Evolutionary conservation across 1,140 invertebrate species (phyloP), one percentile per base, ranked within the genome.

Genomic region (Trichogramma pretiosum): DNA sequence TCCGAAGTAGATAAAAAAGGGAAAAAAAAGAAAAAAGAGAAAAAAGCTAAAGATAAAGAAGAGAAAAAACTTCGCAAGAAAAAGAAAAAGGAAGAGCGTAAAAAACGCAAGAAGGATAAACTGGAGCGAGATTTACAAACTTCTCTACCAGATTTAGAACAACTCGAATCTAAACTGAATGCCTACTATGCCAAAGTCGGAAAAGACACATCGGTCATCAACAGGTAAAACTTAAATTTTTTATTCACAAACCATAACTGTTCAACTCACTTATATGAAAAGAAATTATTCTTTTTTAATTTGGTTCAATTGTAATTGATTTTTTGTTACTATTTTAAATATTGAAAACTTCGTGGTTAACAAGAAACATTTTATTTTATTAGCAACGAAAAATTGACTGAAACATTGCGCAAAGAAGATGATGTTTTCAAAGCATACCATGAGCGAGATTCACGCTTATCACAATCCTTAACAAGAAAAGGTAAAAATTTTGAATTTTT

Each of bases 101-200:
- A 73, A 67, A 69, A 74, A 33, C 73, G 73, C 18, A 66, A 76
- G 14, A 76, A 78, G 43, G 73, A 77, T 18, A 80, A 83, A 41
- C 73, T 82, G 52, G 80, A 84, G 34, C 65, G 66, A 2, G 51
- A 68, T 62, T 77, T 72, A 72, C 73, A 72, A 66, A 75, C 67
- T 2, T 70, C 68, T 1, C 70, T 85, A 56, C 78, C 81, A 11
- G 84, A 84, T 57, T 67, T 87, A 32, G 83, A 85, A 58, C 83
- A 87, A 58, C 65, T 87, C 44, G 82, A 87, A 63, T 83, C 81
- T 5, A 86, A 85, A 61, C 71, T 88, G 50, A 81, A 69, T 67
- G 84, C 83, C 40, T 87, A 86, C 67, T 85, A 86, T 68, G 79
- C 82, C 22, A 81, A 83, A 71, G 77, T 86, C 47, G 83, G 86